These are phyloP conservation scores for Speoplatyrhinus poulsoni DNA, from an alignment of 2,113 vertebrate species.

Conservation along the genomic window DNA sequence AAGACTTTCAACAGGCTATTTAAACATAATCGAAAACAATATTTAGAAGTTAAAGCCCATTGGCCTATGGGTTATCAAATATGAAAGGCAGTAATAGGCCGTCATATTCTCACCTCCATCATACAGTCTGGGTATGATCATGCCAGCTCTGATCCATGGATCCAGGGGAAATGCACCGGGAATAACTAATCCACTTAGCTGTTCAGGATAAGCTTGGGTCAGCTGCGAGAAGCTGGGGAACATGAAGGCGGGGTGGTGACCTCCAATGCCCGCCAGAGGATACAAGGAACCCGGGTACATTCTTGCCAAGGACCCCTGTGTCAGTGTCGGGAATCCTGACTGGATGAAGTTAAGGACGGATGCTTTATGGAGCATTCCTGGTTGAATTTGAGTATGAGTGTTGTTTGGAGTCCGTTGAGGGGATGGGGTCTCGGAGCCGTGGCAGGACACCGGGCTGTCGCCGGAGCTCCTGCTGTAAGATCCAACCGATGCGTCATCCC, in stretches of 20 bases:
- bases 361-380: conserved; percentile 60
- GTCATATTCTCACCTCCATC: conserved; percentile 70
- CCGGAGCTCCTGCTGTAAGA: conserved; percentile 44
- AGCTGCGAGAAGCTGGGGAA: conserved; percentile 72
- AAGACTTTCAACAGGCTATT: too few species aligned
- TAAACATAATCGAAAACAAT: not conserved
- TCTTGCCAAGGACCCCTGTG: conserved; percentile 62
- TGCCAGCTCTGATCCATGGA: conserved; percentile 79
- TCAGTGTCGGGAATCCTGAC: conserved; percentile 61
- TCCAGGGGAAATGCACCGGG: conserved; percentile 71
- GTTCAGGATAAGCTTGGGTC: conserved; percentile 75
- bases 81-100: not conserved
- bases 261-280: conserved; percentile 69
- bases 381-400: conserved; percentile 36
- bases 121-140: conserved; percentile 74
- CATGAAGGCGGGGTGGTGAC: conserved; percentile 70
- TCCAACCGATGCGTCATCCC: conserved; percentile 46
- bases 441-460: conserved; percentile 49
- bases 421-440: conserved; percentile 65
- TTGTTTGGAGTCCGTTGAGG: conserved; percentile 39
- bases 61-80: not conserved
- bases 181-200: conserved; percentile 73
- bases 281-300: conserved; percentile 72
- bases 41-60: not conserved
- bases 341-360: conserved; percentile 65